phyloP scores from a whole-genome alignment of 2,113 vertebrate genomes.

The Zosterops hypoxanthus region DNA sequence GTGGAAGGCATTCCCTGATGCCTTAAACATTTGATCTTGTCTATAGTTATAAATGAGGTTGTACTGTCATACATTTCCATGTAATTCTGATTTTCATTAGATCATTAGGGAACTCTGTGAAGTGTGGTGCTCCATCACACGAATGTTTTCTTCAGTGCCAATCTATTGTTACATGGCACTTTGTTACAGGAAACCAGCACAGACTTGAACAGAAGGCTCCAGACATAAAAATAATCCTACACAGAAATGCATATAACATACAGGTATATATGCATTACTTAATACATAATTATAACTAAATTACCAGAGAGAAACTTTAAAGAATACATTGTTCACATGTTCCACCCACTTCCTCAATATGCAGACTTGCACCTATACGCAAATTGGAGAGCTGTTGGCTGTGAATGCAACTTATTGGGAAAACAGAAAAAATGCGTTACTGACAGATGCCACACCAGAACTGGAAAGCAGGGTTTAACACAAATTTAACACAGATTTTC shows the following conservation, averaged over 20 bases:
- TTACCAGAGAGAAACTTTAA: neutral
- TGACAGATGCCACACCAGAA: neutral
- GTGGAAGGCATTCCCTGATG: neutral
- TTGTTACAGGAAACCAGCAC: neutral
- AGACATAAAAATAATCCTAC: neutral
- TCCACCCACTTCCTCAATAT: fast-evolving
- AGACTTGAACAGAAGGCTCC: neutral
- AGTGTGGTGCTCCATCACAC: neutral
- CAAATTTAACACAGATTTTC: neutral
- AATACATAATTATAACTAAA: neutral
- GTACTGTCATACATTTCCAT: neutral
- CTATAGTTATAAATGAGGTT: neutral
- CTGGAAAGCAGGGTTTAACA: neutral
- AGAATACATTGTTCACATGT: neutral
- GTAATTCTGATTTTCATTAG: neutral
- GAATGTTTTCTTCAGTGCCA: neutral
- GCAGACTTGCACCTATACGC: neutral
- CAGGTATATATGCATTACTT: fast-evolving
- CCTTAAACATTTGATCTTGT: neutral
- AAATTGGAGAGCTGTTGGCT: neutral
- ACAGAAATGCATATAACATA: neutral
- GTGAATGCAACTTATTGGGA: neutral
- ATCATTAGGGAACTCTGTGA: neutral
- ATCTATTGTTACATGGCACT: neutral
- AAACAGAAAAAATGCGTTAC: neutral